These are phyloP conservation scores for Lepidocolaptes lacrymiger DNA, from an alignment of 2,797 vertebrate species.

Conservation along the genomic window DNA sequence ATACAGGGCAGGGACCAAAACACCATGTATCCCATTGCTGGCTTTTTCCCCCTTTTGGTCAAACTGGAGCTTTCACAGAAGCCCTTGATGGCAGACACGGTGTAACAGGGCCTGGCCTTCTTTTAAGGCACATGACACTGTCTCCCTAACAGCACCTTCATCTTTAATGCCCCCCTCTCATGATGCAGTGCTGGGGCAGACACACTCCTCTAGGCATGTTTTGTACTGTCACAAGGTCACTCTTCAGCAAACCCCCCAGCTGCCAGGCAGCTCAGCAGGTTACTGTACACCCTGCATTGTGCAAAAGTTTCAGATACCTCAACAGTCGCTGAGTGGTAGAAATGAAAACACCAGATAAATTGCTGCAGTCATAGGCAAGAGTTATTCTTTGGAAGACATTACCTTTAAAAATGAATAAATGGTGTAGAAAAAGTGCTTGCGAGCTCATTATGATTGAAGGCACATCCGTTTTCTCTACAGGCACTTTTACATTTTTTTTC, in stretches of 20 bases:
- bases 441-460: neutral
- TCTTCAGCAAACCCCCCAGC: neutral
- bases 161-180: fast-evolving
- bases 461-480: neutral
- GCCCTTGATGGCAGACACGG: fast-evolving
- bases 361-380: neutral
- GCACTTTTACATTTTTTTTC: neutral
- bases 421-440: neutral
- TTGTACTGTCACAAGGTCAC: fast-evolving
- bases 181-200: fast-evolving
- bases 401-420: neutral
- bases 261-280: neutral
- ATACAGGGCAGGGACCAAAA: neutral
- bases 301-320: neutral
- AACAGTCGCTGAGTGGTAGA: fast-evolving
- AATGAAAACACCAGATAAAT: neutral
- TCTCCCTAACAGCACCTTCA: fast-evolving
- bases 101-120: neutral
- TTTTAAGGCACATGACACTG: fast-evolving
- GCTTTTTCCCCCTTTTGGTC: neutral
- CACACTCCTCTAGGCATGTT: fast-evolving
- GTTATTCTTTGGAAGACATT: neutral
- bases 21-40: fast-evolving
- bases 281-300: fast-evolving
- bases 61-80: neutral